phyloP scores from a whole-genome alignment of 2,797 vertebrate genomes.

The Lithobates sylvaticus region DNA sequence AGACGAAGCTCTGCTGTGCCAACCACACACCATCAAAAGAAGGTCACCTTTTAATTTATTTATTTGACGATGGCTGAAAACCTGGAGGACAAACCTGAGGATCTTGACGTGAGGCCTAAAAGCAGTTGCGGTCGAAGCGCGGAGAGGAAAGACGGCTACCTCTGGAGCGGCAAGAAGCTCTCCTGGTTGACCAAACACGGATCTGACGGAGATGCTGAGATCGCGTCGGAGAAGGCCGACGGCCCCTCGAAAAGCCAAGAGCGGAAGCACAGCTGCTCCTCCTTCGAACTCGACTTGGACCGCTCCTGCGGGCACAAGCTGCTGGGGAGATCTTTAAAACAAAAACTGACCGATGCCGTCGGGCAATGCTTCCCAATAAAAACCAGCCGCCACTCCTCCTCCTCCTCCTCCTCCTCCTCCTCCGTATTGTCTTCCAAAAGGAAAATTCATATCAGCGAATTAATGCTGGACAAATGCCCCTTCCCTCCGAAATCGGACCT shows the following conservation, averaged over 20 bases:
- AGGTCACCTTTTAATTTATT: neutral
- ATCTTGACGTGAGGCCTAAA: constrained; percentile 88
- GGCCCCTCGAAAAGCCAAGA: constrained; percentile 82
- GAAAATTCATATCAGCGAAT: constrained; percentile 94
- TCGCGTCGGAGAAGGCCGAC: constrained; percentile 69
- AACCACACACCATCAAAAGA: neutral
- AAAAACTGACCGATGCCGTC: constrained; percentile 94
- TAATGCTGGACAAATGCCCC: constrained; percentile 95
- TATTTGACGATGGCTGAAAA: constrained; percentile 77
- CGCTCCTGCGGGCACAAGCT: constrained; percentile 85
- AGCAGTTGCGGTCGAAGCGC: constrained; percentile 90
- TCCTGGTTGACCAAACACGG: constrained; percentile 83
- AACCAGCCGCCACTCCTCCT: constrained; percentile 79
- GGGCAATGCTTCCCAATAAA: constrained; percentile 94
- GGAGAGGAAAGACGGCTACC: constrained; percentile 88
- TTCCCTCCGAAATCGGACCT: constrained; percentile 93
- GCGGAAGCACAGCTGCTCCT: constrained; percentile 88
- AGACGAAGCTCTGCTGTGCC: neutral
- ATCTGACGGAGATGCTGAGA: constrained; percentile 68
- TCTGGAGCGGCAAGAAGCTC: constrained; percentile 92
- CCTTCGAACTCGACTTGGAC: constrained; percentile 84
- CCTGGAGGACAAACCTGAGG: constrained; percentile 80
- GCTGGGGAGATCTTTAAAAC: constrained; percentile 87
- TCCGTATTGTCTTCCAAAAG: constrained; percentile 89
- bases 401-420: too few species aligned